Evolutionary conservation across 35 echinoderm and acorn worm genomes (phyloP).

Genomic region (Apostichopus californicus): DNA sequence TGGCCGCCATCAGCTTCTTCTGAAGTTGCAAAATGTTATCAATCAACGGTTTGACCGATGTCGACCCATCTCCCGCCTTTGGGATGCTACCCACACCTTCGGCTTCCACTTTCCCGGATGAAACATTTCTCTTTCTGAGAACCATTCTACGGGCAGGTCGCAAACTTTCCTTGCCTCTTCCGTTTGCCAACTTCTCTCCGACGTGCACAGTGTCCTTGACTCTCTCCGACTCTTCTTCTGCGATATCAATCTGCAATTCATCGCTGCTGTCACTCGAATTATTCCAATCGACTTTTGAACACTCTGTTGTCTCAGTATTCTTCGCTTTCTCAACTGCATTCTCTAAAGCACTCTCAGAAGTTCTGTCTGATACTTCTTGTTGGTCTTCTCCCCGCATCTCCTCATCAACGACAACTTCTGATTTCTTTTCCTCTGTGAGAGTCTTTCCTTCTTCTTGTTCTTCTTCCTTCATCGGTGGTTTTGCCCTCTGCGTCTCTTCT

Average conservation of each 20-base stretch:
- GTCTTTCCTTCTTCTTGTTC: background rate
- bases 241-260: constrained; percentile 24
- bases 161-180: no score
- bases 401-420: background rate
- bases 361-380: background rate
- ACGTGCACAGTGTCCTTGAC: background rate
- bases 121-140: background rate
- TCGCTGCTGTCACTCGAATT: background rate
- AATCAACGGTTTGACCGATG: background rate
- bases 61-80: background rate
- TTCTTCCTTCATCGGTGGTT: background rate
- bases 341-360: background rate
- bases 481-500: background rate
- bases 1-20: background rate
- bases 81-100: background rate
- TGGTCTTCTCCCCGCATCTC: background rate
- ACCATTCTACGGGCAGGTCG: background rate
- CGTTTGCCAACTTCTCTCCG: background rate
- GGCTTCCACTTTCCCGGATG: no score
- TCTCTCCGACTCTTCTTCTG: background rate
- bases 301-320: background rate
- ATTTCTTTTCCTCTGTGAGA: background rate
- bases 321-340: background rate
- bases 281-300: background rate
- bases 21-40: constrained; percentile 42